Conservation (phyloP, 2,113 vertebrate species). For the Barnardius zonarius region DNA sequence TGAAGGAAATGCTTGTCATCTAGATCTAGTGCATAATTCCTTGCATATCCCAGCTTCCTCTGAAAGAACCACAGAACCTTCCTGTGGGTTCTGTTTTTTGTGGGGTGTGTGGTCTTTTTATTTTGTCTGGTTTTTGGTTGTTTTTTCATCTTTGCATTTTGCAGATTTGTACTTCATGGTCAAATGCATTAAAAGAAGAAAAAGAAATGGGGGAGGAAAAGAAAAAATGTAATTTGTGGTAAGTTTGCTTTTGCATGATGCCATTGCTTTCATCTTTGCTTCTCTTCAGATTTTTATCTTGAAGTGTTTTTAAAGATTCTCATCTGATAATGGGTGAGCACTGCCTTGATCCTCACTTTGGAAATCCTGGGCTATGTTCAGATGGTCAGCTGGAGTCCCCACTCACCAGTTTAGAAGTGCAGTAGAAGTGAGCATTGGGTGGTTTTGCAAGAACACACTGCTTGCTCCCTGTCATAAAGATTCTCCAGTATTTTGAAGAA, state of each 20-base stretch:
- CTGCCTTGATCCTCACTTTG: not conserved
- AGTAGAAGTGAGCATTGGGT: not conserved
- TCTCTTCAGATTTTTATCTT: not conserved
- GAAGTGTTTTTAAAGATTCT: not conserved
- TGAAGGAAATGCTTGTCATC: not conserved
- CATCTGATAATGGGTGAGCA: not conserved
- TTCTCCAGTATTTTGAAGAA: not conserved
- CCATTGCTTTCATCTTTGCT: not conserved
- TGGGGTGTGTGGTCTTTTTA: not conserved
- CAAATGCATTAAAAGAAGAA: not conserved
- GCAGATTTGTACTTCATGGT: not conserved
- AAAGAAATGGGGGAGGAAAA: not conserved
- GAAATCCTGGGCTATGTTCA: not conserved
- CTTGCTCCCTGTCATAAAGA: not conserved
- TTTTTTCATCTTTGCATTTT: not conserved
- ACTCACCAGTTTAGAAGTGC: not conserved
- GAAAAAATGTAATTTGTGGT: not conserved
- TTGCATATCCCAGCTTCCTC: not conserved
- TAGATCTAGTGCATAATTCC: not conserved
- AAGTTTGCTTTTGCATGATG: not conserved
- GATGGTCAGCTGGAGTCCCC: not conserved
- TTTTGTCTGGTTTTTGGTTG: no score
- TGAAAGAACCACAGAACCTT: not conserved
- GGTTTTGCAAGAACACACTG: not conserved
- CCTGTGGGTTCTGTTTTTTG: not conserved